Conservation (phyloP, 2,113 vertebrate species). For the Eurypyga helias region DNA sequence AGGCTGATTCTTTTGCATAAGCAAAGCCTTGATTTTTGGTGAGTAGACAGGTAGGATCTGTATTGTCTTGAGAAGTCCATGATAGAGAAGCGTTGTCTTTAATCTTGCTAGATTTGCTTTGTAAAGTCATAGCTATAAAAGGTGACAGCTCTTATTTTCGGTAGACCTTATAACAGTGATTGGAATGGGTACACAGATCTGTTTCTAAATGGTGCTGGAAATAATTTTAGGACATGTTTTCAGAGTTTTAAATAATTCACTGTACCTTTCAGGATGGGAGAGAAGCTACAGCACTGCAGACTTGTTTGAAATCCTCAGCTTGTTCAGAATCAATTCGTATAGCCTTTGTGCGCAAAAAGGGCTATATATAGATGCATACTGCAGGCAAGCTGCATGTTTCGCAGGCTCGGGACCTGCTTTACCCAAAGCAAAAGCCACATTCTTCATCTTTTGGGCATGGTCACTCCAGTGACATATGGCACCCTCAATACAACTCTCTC, state of each 20-base stretch:
- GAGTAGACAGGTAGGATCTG: not conserved
- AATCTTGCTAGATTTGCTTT: not conserved
- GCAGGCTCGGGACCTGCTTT: not conserved
- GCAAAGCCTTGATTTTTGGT: not conserved
- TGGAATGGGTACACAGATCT: not conserved
- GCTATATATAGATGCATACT: constrained; percentile 52
- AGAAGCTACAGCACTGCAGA: not conserved
- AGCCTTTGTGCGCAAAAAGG: constrained; percentile 44
- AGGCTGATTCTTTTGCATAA: not conserved
- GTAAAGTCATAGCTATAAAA: not conserved
- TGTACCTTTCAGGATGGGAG: not conserved
- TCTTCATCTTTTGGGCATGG: not conserved
- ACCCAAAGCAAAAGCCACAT: not conserved
- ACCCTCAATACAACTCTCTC: not conserved
- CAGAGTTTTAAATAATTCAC: not conserved
- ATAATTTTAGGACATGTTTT: not conserved
- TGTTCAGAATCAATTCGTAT: constrained; percentile 23
- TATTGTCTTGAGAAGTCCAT: not conserved
- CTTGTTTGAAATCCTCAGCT: constrained; percentile 34
- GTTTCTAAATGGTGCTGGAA: not conserved
- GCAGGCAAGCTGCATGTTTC: constrained; percentile 21
- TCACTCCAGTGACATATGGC: not conserved
- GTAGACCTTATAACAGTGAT: not conserved
- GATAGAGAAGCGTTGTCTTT: not conserved
- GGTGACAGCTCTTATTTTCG: not conserved